Evolutionary conservation across 2,888 invertebrate species (phyloP).

Genomic region (Schizaphis graminum): DNA sequence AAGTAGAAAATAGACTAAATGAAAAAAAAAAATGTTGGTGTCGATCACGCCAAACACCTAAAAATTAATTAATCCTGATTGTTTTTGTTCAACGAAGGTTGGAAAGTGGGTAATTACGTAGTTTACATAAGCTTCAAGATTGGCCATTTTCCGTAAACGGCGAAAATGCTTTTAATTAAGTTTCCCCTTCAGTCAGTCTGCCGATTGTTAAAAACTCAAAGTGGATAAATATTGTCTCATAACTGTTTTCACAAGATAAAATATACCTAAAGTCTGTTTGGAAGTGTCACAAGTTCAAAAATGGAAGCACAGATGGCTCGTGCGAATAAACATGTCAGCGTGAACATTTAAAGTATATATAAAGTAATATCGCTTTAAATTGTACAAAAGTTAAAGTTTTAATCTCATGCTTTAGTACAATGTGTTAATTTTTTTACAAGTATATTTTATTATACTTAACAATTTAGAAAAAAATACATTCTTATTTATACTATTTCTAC

Average conservation of each 20-base stretch:
- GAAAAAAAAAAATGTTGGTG: conserved; percentile 10
- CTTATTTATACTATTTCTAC: neutral
- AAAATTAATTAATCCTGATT: conserved; percentile 53
- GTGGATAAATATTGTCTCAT: neutral
- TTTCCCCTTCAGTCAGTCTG: neutral
- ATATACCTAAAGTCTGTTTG: neutral
- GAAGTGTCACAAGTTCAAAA: neutral
- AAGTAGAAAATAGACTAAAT: conserved; percentile 47
- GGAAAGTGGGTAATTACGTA: conserved; percentile 31
- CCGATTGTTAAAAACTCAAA: neutral
- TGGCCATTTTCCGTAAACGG: neutral
- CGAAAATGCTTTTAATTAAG: conserved; percentile 48
- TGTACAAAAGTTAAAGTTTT: neutral
- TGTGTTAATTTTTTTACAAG: neutral
- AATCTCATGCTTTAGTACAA: neutral
- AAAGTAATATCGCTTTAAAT: neutral
- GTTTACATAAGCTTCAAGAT: neutral
- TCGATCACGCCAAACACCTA: conserved; percentile 38
- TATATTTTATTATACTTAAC: neutral
- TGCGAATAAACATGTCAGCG: conserved; percentile 9
- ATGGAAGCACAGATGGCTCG: neutral
- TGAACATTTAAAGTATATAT: neutral
- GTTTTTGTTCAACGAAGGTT: neutral
- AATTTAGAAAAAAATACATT: neutral
- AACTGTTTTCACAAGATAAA: conserved; percentile 19